phyloP scores from a whole-genome alignment of 1,140 invertebrate genomes.

The Neelides sp. region DNA sequence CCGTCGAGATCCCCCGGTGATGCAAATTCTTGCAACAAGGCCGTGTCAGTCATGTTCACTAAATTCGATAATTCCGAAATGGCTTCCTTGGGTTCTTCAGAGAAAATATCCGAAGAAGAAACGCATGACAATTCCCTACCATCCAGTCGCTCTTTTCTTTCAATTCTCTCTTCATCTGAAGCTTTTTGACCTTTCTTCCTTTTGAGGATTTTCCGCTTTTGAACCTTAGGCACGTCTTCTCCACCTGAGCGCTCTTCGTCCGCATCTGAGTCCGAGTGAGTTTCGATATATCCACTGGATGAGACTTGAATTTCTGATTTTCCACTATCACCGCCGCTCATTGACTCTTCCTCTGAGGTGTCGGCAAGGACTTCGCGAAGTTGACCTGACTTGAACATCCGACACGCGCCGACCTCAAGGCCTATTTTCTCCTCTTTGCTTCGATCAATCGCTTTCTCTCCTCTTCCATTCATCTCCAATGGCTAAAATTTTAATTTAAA shows the following conservation, averaged over 20 bases:
- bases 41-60: slow-evolving; percentile 34
- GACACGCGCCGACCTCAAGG: not conserved
- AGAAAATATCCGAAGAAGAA: too few species aligned
- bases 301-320: slow-evolving; percentile 25
- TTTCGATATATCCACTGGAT: slow-evolving; percentile 23
- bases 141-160: not conserved
- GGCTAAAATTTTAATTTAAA: not conserved
- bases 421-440: too few species aligned
- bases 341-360: slow-evolving; percentile 26
- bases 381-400: slow-evolving; percentile 7
- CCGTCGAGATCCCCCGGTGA: slow-evolving; percentile 13
- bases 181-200: slow-evolving; percentile 15
- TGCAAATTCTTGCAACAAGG: slow-evolving; percentile 24
- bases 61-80: slow-evolving; percentile 42
- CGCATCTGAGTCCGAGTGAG: slow-evolving; percentile 37
- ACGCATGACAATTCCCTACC: too few species aligned
- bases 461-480: not conserved
- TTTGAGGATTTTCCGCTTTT: slow-evolving; percentile 37
- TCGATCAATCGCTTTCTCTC: not conserved
- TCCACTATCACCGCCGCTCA: slow-evolving; percentile 29
- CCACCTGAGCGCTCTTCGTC: slow-evolving; percentile 41
- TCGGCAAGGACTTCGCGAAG: not conserved
- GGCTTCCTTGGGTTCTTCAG: slow-evolving; percentile 36
- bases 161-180: slow-evolving; percentile 8
- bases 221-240: slow-evolving; percentile 39